Evolutionary conservation across 2,113 vertebrate species (phyloP).

Genomic region (Lontra canadensis): DNA sequence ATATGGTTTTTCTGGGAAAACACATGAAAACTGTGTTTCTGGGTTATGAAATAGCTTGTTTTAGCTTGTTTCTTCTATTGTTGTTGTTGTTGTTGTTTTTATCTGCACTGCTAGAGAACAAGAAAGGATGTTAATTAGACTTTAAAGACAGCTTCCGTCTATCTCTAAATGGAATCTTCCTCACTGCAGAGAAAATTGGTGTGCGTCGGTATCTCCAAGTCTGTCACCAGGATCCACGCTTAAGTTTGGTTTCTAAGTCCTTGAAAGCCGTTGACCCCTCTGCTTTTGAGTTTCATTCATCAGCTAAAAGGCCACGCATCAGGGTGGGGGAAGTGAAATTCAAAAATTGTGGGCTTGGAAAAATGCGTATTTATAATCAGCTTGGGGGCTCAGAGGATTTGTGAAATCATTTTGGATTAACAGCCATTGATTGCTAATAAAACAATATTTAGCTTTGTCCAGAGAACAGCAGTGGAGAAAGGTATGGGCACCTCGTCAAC

Average conservation of each 20-base stretch:
- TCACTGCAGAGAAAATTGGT: not conserved
- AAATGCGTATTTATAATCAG: conserved; percentile 82
- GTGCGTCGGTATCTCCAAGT: not conserved
- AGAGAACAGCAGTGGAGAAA: conserved; percentile 83
- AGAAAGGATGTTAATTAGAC: not conserved
- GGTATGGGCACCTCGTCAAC: conserved; percentile 90
- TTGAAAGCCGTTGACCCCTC: conserved; percentile 60
- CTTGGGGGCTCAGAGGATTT: conserved; percentile 88
- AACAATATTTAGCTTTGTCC: conserved; percentile 93
- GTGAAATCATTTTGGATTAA: conserved; percentile 88
- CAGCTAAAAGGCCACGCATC: conserved; percentile 73
- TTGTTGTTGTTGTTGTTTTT: not conserved
- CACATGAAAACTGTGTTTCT: conserved; percentile 35
- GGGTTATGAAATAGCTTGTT: not conserved
- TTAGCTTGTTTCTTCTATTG: not conserved
- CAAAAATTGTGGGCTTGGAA: conserved; percentile 83
- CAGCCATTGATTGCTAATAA: conserved; percentile 92
- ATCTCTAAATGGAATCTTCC: not conserved
- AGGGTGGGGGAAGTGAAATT: conserved; percentile 73
- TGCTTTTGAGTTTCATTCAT: conserved; percentile 78
- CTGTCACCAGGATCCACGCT: not conserved
- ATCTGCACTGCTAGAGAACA: not conserved
- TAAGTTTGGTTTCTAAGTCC: conserved; percentile 62
- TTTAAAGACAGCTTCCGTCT: conserved; percentile 28
- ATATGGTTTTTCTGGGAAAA: not conserved